These are phyloP conservation scores for Drosophila auraria DNA, from an alignment of 1,140 invertebrate species.

Conservation along the genomic window DNA sequence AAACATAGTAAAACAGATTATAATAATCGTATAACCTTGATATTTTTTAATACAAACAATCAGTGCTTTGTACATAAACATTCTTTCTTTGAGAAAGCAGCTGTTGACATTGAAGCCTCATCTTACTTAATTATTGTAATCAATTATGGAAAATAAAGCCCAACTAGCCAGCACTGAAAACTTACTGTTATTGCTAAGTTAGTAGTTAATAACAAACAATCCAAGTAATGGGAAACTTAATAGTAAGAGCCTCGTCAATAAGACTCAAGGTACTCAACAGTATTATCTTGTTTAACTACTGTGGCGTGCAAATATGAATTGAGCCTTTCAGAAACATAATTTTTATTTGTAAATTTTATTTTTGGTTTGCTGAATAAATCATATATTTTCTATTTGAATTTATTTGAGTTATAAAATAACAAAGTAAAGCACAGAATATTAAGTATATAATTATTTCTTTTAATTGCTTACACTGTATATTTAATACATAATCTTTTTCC, in stretches of 20 bases:
- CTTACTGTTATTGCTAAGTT: background rate
- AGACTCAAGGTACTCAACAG: no score
- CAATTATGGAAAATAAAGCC: background rate
- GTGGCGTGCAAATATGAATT: no score
- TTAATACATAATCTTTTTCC: background rate
- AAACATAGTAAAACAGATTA: background rate
- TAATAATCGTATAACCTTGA: background rate
- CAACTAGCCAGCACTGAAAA: no score
- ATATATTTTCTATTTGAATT: background rate
- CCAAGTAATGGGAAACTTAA: background rate
- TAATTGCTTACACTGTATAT: background rate
- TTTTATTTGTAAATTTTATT: background rate
- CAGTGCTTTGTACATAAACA: background rate
- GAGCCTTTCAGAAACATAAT: no score
- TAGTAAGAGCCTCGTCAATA: no score
- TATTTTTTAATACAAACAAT: background rate
- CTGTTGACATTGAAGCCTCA: constrained; percentile 8
- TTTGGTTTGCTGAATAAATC: no score
- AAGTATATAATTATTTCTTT: no score
- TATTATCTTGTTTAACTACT: no score
- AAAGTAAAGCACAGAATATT: background rate
- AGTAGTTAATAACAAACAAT: background rate
- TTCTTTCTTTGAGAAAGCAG: background rate
- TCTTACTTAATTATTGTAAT: background rate
- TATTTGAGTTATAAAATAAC: background rate